A percentile compares a stretch with the other conserved stretches of the same genome.
phyloP scores from a whole-genome alignment of 2,888 invertebrate genomes.

The Harpalus rubripes region DNA sequence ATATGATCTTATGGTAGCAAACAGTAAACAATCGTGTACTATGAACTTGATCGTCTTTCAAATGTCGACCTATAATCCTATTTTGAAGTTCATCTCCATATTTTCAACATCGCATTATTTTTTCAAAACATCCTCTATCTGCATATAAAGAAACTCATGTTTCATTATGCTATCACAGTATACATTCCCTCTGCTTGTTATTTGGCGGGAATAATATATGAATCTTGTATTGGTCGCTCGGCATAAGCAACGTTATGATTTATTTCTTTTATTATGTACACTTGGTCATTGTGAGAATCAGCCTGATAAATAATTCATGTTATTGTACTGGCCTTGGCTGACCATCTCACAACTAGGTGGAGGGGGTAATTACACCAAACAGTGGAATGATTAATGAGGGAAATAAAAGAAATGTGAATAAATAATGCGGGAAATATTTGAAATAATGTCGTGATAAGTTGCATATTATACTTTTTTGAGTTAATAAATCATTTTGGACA shows the following conservation, averaged over 20 bases:
- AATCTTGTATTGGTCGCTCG: background rate
- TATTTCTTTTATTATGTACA: conserved; percentile 44
- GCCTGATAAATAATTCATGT: conserved; percentile 32
- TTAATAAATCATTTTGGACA: conserved; percentile 41
- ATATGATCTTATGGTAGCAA: too few relatives aligned
- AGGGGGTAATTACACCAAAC: conserved; percentile 31
- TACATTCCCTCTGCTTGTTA: background rate
- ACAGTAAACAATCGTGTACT: background rate
- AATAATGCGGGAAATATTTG: conserved; percentile 30
- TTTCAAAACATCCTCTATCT: too few relatives aligned
- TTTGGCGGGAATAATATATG: conserved; percentile 6
- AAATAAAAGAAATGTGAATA: conserved; percentile 47
- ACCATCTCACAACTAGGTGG: background rate
- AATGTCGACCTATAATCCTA: background rate
- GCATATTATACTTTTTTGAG: conserved; percentile 17
- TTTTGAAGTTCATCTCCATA: too few relatives aligned
- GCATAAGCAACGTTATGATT: conserved; percentile 19
- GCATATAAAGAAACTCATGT: too few relatives aligned
- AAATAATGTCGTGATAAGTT: conserved; percentile 36
- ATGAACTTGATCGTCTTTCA: background rate
- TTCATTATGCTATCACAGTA: background rate
- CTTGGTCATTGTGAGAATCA: conserved; percentile 3
- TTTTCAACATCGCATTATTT: too few relatives aligned
- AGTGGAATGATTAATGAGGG: conserved; percentile 25
- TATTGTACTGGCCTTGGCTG: conserved; percentile 29